These are phyloP conservation scores for Chiloscyllium punctatum DNA, from an alignment of 2,797 vertebrate genomes.

Conservation along the genomic window DNA sequence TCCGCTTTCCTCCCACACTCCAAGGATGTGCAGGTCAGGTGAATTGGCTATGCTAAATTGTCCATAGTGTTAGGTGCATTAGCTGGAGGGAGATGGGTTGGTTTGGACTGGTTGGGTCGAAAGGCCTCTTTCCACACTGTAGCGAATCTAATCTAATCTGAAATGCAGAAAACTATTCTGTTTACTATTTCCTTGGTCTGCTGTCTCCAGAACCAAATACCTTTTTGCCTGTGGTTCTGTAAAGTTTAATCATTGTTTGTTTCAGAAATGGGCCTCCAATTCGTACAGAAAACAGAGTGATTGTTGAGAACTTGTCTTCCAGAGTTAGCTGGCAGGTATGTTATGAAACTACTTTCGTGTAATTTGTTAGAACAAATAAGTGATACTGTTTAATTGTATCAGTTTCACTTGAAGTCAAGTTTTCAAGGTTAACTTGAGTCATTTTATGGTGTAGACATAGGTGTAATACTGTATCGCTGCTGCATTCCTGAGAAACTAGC, in stretches of 20 bases:
- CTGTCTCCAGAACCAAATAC: neutral
- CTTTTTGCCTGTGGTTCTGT: neutral
- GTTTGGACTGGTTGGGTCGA: too few relatives aligned
- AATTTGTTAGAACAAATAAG: constrained; percentile 2
- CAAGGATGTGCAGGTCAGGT: too few relatives aligned
- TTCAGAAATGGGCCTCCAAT: constrained; percentile 83
- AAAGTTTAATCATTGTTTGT: neutral
- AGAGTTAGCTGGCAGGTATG: constrained; percentile 97
- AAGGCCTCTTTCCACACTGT: too few relatives aligned
- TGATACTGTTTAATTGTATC: neutral
- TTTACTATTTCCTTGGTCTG: neutral
- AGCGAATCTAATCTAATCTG: too few relatives aligned
- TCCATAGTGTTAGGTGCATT: too few relatives aligned
- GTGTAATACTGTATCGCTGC: neutral
- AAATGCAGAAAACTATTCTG: neutral
- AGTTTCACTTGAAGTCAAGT: constrained; percentile 5
- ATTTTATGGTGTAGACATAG: neutral
- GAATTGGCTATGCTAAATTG: too few relatives aligned
- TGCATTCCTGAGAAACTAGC: neutral
- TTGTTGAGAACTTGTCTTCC: constrained; percentile 92
- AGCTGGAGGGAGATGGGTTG: too few relatives aligned
- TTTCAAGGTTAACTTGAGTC: constrained; percentile 24
- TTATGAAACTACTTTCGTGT: constrained; percentile 38
- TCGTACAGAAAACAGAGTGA: constrained; percentile 92
- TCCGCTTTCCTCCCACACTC: too few relatives aligned